phyloP scores from a whole-genome alignment of 2,113 vertebrate genomes.

The Elephas maximus region DNA sequence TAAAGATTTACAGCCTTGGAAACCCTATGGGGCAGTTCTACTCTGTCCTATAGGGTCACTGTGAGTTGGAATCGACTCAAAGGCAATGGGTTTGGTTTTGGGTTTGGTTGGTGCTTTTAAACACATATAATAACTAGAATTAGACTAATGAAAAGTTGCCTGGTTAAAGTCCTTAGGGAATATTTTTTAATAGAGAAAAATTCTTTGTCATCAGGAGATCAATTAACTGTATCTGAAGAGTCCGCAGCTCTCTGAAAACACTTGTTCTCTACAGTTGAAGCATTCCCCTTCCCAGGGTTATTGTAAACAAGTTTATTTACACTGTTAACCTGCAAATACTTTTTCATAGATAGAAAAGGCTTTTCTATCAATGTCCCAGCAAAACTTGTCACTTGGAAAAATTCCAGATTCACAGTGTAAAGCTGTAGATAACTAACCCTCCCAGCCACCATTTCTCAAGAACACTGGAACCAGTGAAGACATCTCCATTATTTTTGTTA shows the following conservation, averaged over 20 bases:
- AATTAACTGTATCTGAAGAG: conserved; percentile 36
- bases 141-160: conserved; percentile 43
- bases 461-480: not conserved
- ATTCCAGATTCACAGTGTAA: not conserved
- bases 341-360: not conserved
- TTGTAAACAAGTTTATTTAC: conserved; percentile 36
- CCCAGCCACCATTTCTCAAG: not conserved
- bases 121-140: conserved; percentile 32
- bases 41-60: too few relatives aligned
- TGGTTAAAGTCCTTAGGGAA: conserved; percentile 22
- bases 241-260: not conserved
- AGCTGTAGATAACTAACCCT: not conserved
- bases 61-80: too few relatives aligned
- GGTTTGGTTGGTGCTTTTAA: conserved; percentile 31
- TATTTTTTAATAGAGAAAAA: conserved; percentile 45
- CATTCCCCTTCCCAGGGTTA: not conserved
- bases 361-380: not conserved
- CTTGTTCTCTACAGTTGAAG: not conserved
- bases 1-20: too few relatives aligned
- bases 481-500: not conserved
- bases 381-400: conserved; percentile 32
- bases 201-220: conserved; percentile 30
- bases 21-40: too few relatives aligned
- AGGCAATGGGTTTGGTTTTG: too few relatives aligned
- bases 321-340: conserved; percentile 6